Evolutionary conservation across 2,797 vertebrate genomes (phyloP), one percentile per base, ranked within the genome.

Genomic region (Pantherophis vulpinus): DNA sequence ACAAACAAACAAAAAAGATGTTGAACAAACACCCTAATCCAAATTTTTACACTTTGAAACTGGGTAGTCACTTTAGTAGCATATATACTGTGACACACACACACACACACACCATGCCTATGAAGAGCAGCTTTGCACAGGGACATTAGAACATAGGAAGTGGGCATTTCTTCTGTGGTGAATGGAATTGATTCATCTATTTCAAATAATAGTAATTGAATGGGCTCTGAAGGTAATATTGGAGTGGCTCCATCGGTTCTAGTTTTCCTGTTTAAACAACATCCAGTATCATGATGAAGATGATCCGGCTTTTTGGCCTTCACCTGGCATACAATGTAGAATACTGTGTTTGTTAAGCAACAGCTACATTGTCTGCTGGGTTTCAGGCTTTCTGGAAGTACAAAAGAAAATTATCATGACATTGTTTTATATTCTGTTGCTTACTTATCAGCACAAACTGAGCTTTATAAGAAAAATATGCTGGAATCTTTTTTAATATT

Each of bases 311-410:
- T 97, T 98, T 94, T 94, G 98, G 99, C 98, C 97, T 98, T 99
- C 98, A 99, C 99, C 99, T 99, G 99, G 99, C 99, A 99, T 99
- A 99, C 99, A 99, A 99, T 99, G 99, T 99, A 99, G 99, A 99
- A 99, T 99, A 98, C 99, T 99, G 99, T 99, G 99, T 99, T 98
- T 98, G 97, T 98, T 97, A 98, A 98, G 98, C 98, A 99, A 99
- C 99, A 99, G 99, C 99, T 99, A 99, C 99, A 99, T 99, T 99
- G 99, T 99, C 99, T 99, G 99, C 99, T 99, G 99, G 99, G 99
- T 99, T 99, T 99, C 99, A 98, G 98, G 99, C 98, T 98, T 97
- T 98, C 98, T 98, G 98, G 97, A 97, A 98, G 97, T 96, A 91
- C 94, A 42, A 97, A 96, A 91, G 95, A 92, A 95, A 93, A 95